Evolutionary conservation across 2,797 vertebrate genomes (phyloP).

Genomic region (Semotilus atromaculatus): DNA sequence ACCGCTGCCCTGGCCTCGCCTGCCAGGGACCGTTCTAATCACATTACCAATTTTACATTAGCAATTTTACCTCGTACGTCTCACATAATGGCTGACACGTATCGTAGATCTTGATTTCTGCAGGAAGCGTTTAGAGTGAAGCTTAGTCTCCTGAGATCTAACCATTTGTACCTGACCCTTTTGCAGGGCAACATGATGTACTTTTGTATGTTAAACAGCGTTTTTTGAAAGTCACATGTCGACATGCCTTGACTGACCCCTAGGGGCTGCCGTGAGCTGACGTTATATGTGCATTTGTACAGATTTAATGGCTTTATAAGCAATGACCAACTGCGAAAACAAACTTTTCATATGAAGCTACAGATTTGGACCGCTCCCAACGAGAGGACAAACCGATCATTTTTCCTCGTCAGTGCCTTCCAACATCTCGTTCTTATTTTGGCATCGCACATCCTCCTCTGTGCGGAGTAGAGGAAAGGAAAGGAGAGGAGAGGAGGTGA

Average conservation of each 20-base stretch:
- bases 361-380: slow-evolving; percentile 47
- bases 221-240: slow-evolving; percentile 21
- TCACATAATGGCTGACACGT: slow-evolving; percentile 42
- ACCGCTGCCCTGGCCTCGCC: slow-evolving; percentile 51
- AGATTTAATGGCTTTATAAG: slow-evolving; percentile 10
- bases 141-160: slow-evolving; percentile 40
- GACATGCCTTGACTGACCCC: background rate
- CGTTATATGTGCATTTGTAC: slow-evolving; percentile 1
- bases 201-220: background rate
- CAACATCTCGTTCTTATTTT: slow-evolving; percentile 55
- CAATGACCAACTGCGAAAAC: slow-evolving; percentile 15
- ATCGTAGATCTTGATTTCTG: slow-evolving; percentile 54
- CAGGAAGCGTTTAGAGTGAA: slow-evolving; percentile 29
- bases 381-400: slow-evolving; percentile 49
- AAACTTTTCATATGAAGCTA: slow-evolving; percentile 47
- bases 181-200: background rate
- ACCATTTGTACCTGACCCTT: slow-evolving; percentile 22
- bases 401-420: slow-evolving; percentile 54
- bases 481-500: slow-evolving; percentile 55
- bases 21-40: slow-evolving; percentile 58
- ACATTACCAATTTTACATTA: slow-evolving; percentile 60
- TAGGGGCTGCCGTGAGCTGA: background rate
- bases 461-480: slow-evolving; percentile 55
- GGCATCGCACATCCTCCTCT: slow-evolving; percentile 58
- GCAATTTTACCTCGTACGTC: slow-evolving; percentile 54